Evolutionary conservation across 2,888 invertebrate genomes (phyloP).

Genomic region (Scaptomyza tumidula): DNA sequence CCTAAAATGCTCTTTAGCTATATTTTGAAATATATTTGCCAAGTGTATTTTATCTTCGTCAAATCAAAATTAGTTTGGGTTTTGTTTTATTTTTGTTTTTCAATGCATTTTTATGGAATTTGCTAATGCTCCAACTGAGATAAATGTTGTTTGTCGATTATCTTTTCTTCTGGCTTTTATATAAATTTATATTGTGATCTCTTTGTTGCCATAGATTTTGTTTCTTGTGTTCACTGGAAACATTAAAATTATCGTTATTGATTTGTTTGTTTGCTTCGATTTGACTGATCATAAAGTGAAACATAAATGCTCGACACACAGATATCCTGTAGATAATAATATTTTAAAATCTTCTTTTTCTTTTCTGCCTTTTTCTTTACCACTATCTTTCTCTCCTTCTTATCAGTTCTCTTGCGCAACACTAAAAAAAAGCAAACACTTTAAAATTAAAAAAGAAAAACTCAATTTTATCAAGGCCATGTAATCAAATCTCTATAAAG

Average conservation of each 20-base stretch:
- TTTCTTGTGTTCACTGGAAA: constrained; percentile 8
- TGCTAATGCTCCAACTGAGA: constrained; percentile 31
- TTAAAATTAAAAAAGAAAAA: no score
- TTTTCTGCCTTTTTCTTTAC: neutral
- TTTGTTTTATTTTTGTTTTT: constrained; percentile 9
- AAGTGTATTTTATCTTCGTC: constrained; percentile 15
- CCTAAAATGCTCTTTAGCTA: no score
- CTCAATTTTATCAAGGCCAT: constrained; percentile 51
- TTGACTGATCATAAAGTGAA: constrained; percentile 1
- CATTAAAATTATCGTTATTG: constrained; percentile 39
- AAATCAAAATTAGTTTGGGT: neutral
- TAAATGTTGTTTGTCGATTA: constrained; percentile 44
- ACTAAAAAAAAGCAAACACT: constrained; percentile 18
- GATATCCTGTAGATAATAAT: neutral
- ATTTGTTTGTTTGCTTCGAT: constrained; percentile 27
- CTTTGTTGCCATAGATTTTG: neutral
- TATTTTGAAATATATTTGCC: neutral
- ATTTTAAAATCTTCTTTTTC: no score
- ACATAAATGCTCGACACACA: neutral
- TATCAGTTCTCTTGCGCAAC: neutral
- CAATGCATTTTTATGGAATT: constrained; percentile 36
- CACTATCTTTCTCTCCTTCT: neutral
- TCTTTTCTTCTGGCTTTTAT: constrained; percentile 41
- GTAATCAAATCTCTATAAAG: constrained; percentile 63
- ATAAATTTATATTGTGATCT: constrained; percentile 47